Evolutionary conservation across 2,113 vertebrate genomes (phyloP).

Genomic region (Oryzias melastigma): DNA sequence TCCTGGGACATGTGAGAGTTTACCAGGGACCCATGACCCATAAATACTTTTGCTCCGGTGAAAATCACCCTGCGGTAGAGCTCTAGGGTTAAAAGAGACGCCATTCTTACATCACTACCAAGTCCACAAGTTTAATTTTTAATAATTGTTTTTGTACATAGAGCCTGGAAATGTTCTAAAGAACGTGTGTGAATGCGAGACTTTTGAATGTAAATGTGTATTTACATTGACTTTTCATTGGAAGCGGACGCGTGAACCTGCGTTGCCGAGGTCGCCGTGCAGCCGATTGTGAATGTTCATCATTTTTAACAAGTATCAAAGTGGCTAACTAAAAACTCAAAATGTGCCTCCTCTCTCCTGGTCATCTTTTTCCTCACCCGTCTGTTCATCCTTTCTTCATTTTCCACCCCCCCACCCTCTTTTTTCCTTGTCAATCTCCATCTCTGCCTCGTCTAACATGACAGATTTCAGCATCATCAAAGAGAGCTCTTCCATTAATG

Average conservation of each 20-base stretch:
- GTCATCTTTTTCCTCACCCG: constrained; percentile 8
- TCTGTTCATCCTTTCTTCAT: constrained; percentile 28
- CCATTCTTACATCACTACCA: no score
- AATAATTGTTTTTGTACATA: no score
- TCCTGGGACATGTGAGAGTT: no score
- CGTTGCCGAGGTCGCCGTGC: constrained; percentile 26
- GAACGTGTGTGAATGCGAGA: no score
- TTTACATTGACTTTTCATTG: no score
- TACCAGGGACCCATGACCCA: no score
- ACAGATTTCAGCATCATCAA: constrained; percentile 46
- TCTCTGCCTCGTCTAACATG: constrained; percentile 30
- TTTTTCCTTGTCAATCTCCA: constrained; percentile 30
- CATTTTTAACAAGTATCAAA: constrained; percentile 74
- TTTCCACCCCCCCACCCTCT: neutral
- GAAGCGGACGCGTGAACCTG: constrained; percentile 2
- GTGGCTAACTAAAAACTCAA: constrained; percentile 64
- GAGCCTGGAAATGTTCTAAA: no score
- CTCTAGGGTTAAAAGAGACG: no score
- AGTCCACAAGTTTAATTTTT: no score
- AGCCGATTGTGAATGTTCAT: constrained; percentile 62
- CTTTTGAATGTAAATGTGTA: no score
- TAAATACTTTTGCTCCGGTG: no score
- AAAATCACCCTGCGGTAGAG: no score
- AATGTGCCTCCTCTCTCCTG: constrained; percentile 32
- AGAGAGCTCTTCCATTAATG: constrained; percentile 62